Evolutionary conservation across 2,113 vertebrate species (phyloP), one percentile per base, ranked within the genome.

Genomic region (Lucifuga dentata): DNA sequence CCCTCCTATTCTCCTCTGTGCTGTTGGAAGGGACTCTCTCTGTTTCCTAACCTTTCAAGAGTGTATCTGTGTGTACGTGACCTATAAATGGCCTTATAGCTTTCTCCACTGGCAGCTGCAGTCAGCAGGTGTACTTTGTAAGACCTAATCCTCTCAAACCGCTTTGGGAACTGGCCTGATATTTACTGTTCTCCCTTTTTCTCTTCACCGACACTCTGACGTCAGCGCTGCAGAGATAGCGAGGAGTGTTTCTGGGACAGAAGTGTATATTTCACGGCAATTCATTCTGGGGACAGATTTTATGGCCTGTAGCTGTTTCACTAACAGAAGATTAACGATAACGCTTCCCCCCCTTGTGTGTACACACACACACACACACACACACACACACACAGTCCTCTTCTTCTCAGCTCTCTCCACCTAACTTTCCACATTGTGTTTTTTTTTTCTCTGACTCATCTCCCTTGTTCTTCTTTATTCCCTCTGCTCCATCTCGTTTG

Each of bases 71-170:
- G 44, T 68, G 60, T 70, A 67, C 33, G 57, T 44, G 41, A 52
- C 61, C 73, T 82, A 65, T 80, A 80, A 87, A 69, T 26, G 45
- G 15, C 19, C 55, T 36, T 5, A 23, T 11, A 53, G 56, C 7
- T 46, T 51, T 65, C 52, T 1, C 1, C 23, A 17, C 71, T 40
- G 38, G 38, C 51, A 57, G 57, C 64, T 32, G 21, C 8, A 46
- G 69, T 53, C 73, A 82, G 80, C 85, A 82, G 85, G 68, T 82
- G 80, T 82, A 68, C 80, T 86, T 89, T 88, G 84, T 85, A 68
- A 40, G 71, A 26, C 33, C 58, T 83, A 80, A 85, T 81, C 81
- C 84, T 64, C 61, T 67, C 70, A 83, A 76, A 81, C 56, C 61
- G 71, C 72, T 78, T 77, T 77, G 76, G 76, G 62, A 88, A 78